Evolutionary conservation across 2,113 vertebrate species (phyloP).

Genomic region (Emydocephalus ijimae): DNA sequence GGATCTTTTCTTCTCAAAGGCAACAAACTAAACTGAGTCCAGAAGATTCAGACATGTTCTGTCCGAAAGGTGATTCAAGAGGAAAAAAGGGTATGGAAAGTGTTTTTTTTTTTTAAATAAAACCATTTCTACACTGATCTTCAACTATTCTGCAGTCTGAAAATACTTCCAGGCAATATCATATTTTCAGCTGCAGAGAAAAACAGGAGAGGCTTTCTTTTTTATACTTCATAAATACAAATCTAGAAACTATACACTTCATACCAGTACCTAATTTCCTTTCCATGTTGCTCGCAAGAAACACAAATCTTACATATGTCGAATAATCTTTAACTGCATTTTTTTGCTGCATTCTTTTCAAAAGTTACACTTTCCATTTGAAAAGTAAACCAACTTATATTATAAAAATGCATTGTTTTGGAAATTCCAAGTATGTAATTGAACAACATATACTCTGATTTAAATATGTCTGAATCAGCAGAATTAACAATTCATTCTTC

Average conservation of each 20-base stretch:
- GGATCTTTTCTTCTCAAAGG: constrained; percentile 55
- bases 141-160: constrained; percentile 27
- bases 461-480: neutral
- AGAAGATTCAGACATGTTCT: constrained; percentile 52
- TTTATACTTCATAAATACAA: constrained; percentile 15
- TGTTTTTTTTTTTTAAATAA: constrained; percentile 44
- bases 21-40: constrained; percentile 43
- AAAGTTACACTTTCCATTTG: neutral
- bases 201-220: constrained; percentile 1
- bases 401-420: fast-evolving
- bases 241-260: neutral
- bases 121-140: constrained; percentile 27
- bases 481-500: neutral
- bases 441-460: neutral
- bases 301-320: neutral
- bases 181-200: neutral
- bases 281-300: neutral
- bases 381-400: neutral
- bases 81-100: constrained; percentile 58
- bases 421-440: neutral
- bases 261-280: neutral
- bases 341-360: neutral
- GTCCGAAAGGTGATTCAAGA: constrained; percentile 58
- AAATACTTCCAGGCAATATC: neutral
- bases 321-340: neutral